Conservation (phyloP, 2,113 vertebrate species). For the Paradisaea rubra region DNA sequence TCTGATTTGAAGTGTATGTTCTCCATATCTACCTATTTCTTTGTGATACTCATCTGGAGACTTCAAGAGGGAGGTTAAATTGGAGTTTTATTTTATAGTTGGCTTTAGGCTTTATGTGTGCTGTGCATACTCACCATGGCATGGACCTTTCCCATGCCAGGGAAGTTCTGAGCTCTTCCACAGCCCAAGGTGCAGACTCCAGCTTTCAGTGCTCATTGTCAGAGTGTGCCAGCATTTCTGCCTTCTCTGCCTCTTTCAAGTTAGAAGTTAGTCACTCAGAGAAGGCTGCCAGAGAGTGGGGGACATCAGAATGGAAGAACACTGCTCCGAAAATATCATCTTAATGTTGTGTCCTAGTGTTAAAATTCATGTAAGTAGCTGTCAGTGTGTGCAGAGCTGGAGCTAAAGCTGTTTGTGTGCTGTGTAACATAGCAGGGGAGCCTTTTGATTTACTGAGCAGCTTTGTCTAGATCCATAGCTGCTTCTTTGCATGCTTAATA, state of each 20-base stretch:
- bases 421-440: neutral
- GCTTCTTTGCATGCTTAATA: conserved; percentile 45
- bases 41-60: neutral
- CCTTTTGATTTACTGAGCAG: conserved; percentile 27
- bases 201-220: neutral
- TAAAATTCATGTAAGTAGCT: conserved; percentile 29
- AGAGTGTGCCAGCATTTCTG: neutral
- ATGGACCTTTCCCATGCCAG: neutral
- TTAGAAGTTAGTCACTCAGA: neutral
- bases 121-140: neutral
- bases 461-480: conserved; percentile 32
- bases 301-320: neutral
- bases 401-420: conserved; percentile 12
- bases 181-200: neutral
- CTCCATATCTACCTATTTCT: neutral
- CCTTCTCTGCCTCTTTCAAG: neutral
- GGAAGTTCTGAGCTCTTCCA: neutral
- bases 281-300: neutral
- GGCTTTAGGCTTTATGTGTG: neutral
- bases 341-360: neutral
- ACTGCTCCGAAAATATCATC: neutral
- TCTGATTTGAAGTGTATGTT: neutral
- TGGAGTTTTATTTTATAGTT: neutral
- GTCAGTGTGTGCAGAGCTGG: neutral
- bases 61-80: conserved; percentile 1